These are phyloP conservation scores for Brachymystax lenok DNA, from an alignment of 2,797 vertebrate species.

Conservation along the genomic window DNA sequence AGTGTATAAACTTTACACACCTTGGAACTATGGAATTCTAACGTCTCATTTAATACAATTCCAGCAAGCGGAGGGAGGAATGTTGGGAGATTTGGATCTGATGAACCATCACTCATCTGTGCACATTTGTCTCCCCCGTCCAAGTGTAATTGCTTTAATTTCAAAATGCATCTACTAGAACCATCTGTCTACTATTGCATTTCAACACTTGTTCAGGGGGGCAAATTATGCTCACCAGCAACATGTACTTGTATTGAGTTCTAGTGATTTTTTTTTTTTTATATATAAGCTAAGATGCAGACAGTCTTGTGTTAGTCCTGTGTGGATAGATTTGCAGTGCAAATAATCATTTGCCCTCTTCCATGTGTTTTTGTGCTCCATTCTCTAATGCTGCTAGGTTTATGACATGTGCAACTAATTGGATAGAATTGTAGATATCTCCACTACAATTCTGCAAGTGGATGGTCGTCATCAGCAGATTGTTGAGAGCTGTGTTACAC, in stretches of 20 bases:
- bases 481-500: slow-evolving; percentile 53
- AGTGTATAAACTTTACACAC: slow-evolving; percentile 15
- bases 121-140: slow-evolving; percentile 44
- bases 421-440: slow-evolving; percentile 49
- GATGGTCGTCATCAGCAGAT: slow-evolving; percentile 37
- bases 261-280: slow-evolving; percentile 41
- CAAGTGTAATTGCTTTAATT: slow-evolving; percentile 35
- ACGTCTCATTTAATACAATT: slow-evolving; percentile 20
- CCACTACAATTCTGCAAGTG: slow-evolving; percentile 41
- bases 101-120: slow-evolving; percentile 29
- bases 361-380: slow-evolving; percentile 46
- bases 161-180: slow-evolving; percentile 42
- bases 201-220: slow-evolving; percentile 39
- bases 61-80: background rate
- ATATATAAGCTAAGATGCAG: slow-evolving; percentile 33
- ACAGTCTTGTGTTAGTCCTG: slow-evolving; percentile 49
- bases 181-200: slow-evolving; percentile 47
- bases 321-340: slow-evolving; percentile 40
- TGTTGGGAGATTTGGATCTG: slow-evolving; percentile 1
- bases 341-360: slow-evolving; percentile 33
- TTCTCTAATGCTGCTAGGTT: slow-evolving; percentile 63
- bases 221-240: slow-evolving; percentile 49
- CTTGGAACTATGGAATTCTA: slow-evolving; percentile 18
- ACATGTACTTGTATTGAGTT: slow-evolving; percentile 46
- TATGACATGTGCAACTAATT: slow-evolving; percentile 62